These are phyloP conservation scores for Agrochola litura DNA, from an alignment of 2,888 invertebrate species.

Conservation along the genomic window DNA sequence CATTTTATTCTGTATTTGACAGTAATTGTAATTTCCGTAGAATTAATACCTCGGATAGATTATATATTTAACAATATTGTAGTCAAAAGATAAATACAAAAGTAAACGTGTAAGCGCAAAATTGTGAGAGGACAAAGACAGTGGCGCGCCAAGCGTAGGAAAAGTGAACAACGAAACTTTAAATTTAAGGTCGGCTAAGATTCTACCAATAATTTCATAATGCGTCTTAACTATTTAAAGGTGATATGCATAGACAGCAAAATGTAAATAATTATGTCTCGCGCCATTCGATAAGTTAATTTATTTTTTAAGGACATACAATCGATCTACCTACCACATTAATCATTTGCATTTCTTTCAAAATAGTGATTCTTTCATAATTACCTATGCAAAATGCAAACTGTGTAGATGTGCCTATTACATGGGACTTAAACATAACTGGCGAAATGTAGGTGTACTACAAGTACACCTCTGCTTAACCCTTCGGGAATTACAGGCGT, in stretches of 20 bases:
- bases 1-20: constrained; percentile 9
- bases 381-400: background rate
- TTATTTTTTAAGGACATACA: background rate
- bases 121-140: too few relatives aligned
- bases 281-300: background rate
- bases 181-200: too few relatives aligned
- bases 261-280: background rate
- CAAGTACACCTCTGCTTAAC: background rate
- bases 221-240: background rate
- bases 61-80: too few relatives aligned
- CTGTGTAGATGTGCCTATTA: background rate
- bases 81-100: too few relatives aligned
- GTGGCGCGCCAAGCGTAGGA: too few relatives aligned
- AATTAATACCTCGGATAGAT: too few relatives aligned
- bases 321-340: background rate
- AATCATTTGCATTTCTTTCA: background rate
- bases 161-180: too few relatives aligned
- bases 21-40: background rate
- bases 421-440: background rate
- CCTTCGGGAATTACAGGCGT: background rate
- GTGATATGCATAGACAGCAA: background rate
- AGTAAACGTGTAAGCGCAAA: too few relatives aligned
- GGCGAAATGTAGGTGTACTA: background rate
- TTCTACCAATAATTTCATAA: background rate
- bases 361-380: background rate